Percentiles rank a stretch among this genome's conserved stretches.
These are phyloP conservation scores for Platichthys flesus DNA, from an alignment of 2,113 vertebrate species.

Conservation along the genomic window DNA sequence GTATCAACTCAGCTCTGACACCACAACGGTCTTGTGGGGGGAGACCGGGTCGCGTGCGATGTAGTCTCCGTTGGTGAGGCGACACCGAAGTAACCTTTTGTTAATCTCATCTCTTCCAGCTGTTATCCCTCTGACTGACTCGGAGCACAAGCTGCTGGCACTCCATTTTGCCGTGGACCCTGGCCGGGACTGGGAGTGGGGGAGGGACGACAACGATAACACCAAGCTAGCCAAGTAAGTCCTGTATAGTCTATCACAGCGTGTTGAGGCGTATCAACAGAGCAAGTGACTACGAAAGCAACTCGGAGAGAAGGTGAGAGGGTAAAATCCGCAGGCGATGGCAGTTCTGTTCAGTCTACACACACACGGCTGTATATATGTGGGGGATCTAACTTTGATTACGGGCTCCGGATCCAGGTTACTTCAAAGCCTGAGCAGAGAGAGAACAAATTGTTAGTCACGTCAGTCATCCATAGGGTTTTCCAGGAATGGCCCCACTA, in stretches of 20 bases:
- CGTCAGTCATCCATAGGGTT: slow-evolving; percentile 55
- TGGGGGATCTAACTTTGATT: slow-evolving; percentile 55
- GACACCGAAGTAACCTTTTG: slow-evolving; percentile 49
- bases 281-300: slow-evolving; percentile 13
- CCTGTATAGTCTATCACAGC: slow-evolving; percentile 15
- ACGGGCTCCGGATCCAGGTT: slow-evolving; percentile 40
- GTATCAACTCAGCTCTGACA: slow-evolving; percentile 21
- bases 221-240: slow-evolving; percentile 94
- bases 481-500: slow-evolving; percentile 48
- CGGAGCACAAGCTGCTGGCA: slow-evolving; percentile 97
- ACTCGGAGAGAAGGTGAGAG: slow-evolving; percentile 9
- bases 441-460: slow-evolving; percentile 60
- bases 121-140: slow-evolving; percentile 97
- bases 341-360: slow-evolving; percentile 34
- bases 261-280: slow-evolving; percentile 40
- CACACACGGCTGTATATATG: slow-evolving; percentile 14
- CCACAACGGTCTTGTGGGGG: slow-evolving; percentile 5
- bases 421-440: slow-evolving; percentile 52
- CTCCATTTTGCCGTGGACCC: slow-evolving; percentile 98
- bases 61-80: slow-evolving; percentile 18
- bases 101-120: slow-evolving; percentile 83
- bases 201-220: slow-evolving; percentile 95
- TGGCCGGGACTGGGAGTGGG: slow-evolving; percentile 97
- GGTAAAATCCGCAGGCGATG: slow-evolving; percentile 35
- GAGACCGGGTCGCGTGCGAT: slow-evolving; percentile 9